These are phyloP conservation scores for Trichomycterus rosablanca DNA, from an alignment of 2,113 vertebrate genomes.

Conservation along the genomic window DNA sequence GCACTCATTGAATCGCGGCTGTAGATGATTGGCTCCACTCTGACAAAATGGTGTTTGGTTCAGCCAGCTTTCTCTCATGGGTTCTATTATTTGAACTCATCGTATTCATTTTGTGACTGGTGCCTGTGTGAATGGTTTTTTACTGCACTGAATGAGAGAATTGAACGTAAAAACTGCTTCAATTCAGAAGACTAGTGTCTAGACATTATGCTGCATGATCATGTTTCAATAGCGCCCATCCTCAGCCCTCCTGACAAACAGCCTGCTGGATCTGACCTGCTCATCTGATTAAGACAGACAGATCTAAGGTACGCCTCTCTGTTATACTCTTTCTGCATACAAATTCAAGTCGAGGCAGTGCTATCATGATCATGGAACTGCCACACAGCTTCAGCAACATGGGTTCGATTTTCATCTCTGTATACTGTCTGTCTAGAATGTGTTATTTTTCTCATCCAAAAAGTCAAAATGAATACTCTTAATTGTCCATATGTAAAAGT, in stretches of 20 bases:
- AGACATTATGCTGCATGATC: constrained; percentile 9
- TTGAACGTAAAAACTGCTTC: constrained; percentile 3
- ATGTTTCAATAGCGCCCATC: not conserved
- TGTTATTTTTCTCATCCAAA: too few species aligned
- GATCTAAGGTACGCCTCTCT: too few species aligned
- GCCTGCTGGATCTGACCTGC: too few species aligned
- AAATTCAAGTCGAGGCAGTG: too few species aligned
- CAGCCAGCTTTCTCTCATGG: not conserved
- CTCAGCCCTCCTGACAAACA: not conserved
- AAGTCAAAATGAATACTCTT: too few species aligned
- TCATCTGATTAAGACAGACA: too few species aligned
- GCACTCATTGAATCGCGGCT: constrained; percentile 15
- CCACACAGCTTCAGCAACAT: too few species aligned
- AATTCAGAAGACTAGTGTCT: constrained; percentile 19
- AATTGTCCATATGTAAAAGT: too few species aligned
- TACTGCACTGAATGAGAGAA: constrained; percentile 4
- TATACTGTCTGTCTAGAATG: too few species aligned
- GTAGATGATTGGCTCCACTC: constrained; percentile 17
- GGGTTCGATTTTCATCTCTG: too few species aligned
- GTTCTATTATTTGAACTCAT: not conserved
- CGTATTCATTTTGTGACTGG: not conserved
- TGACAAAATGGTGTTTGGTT: not conserved
- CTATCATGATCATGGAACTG: too few species aligned
- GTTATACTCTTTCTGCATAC: too few species aligned
- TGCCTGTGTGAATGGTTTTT: constrained; percentile 1